Conservation (phyloP, 2,113 vertebrate species). For the Fregata magnificens region DNA sequence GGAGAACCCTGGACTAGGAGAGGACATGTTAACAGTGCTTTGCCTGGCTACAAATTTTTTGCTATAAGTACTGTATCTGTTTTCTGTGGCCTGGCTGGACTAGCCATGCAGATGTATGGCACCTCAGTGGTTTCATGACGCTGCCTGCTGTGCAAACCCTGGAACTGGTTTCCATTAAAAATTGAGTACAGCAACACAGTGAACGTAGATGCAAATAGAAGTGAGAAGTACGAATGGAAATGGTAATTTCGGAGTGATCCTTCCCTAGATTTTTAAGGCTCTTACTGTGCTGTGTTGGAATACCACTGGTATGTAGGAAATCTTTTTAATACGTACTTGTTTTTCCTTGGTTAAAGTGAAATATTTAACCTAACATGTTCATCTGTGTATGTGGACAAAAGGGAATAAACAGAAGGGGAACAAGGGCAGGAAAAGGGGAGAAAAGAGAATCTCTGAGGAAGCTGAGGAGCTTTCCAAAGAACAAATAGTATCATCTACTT, state of each 20-base stretch:
- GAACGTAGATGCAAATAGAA: not conserved
- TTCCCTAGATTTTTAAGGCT: not conserved
- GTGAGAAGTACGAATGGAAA: not conserved
- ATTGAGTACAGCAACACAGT: not conserved
- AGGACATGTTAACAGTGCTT: not conserved
- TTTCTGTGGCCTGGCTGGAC: not conserved
- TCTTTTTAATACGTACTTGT: not conserved
- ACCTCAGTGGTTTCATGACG: not conserved
- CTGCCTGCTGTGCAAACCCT: not conserved
- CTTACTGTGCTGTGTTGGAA: not conserved
- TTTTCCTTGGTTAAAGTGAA: not conserved
- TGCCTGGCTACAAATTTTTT: fast-evolving
- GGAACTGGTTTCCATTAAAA: not conserved
- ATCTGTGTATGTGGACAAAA: not conserved
- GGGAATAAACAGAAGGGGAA: not conserved
- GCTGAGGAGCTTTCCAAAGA: constrained; percentile 17
- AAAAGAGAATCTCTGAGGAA: not conserved
- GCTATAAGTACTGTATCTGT: not conserved
- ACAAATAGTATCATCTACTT: constrained; percentile 41
- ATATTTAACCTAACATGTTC: not conserved
- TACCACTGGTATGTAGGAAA: not conserved
- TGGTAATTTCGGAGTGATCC: not conserved
- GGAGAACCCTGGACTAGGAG: not conserved
- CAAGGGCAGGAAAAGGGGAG: constrained; percentile 14
- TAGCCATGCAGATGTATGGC: not conserved